Evolutionary conservation across 30 jellyfish, hydroid and myxozoan genomes (phyloP).

Genomic region (Pelagia noctiluca): DNA sequence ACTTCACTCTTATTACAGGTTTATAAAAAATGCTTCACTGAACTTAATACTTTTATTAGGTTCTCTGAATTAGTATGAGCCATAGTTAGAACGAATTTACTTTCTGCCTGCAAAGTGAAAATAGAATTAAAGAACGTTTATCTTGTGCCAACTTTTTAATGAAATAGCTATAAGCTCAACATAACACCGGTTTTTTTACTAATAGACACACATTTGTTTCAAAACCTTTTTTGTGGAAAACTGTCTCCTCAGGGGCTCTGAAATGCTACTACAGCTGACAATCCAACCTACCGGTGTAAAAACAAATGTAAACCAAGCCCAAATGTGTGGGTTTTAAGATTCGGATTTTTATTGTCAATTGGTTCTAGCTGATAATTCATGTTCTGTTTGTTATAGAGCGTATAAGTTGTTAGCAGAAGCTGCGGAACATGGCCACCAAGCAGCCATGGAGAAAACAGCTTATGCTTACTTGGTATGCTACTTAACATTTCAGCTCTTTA

Average conservation of each 20-base stretch:
- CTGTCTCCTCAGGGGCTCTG: not conserved
- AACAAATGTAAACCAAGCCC: no score
- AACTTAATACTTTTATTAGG: not conserved
- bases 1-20: not conserved
- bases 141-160: not conserved
- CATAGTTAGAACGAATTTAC: no score
- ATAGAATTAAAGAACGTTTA: not conserved
- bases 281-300: not conserved
- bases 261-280: not conserved
- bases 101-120: no score
- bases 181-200: not conserved
- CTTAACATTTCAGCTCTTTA: not conserved
- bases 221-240: not conserved
- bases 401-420: slow-evolving; percentile 78
- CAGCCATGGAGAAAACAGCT: slow-evolving; percentile 78
- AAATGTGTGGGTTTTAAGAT: not conserved
- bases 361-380: not conserved
- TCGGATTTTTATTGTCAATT: not conserved
- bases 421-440: slow-evolving; percentile 72
- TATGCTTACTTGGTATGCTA: slow-evolving; percentile 74
- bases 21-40: not conserved
- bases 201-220: not conserved
- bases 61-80: not conserved
- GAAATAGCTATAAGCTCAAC: not conserved
- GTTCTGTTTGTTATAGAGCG: slow-evolving; percentile 51